phyloP scores from a whole-genome alignment of 2,888 invertebrate genomes.

The Andricus quercusramuli region DNA sequence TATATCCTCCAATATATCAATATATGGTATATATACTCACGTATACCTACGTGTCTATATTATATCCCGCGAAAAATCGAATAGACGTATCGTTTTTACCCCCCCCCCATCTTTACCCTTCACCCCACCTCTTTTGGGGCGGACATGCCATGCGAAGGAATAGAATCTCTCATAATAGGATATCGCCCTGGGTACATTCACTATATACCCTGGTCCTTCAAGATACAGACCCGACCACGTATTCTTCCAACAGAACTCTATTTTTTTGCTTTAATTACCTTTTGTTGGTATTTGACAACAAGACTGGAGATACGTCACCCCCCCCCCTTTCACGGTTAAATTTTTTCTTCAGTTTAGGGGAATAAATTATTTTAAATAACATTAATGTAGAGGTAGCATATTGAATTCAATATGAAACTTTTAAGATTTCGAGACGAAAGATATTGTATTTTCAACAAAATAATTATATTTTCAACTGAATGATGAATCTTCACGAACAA shows the following conservation, averaged over 20 bases:
- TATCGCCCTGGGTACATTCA: constrained; percentile 37
- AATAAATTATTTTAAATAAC: too few relatives aligned
- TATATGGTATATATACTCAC: constrained; percentile 50
- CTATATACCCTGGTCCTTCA: constrained; percentile 41
- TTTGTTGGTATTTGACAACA: too few relatives aligned
- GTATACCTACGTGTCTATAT: constrained; percentile 64
- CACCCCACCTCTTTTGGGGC: constrained; percentile 51
- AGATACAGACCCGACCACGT: neutral
- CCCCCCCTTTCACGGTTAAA: too few relatives aligned
- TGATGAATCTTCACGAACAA: too few relatives aligned
- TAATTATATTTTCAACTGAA: too few relatives aligned
- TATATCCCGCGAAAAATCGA: constrained; percentile 66
- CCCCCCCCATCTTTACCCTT: constrained; percentile 29
- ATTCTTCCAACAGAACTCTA: constrained; percentile 4
- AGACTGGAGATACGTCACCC: too few relatives aligned
- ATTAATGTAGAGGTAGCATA: too few relatives aligned
- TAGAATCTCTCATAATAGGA: constrained; percentile 56
- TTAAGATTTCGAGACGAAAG: too few relatives aligned
- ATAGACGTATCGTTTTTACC: constrained; percentile 60
- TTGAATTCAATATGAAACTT: too few relatives aligned
- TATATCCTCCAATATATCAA: constrained; percentile 62
- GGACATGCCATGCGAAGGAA: constrained; percentile 53
- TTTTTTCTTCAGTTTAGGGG: too few relatives aligned
- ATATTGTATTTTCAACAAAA: too few relatives aligned
- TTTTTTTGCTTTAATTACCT: constrained; percentile 4